Base-by-base conservation (phyloP, 2,888 invertebrate genomes). In the Acrobasis suavella region DNA sequence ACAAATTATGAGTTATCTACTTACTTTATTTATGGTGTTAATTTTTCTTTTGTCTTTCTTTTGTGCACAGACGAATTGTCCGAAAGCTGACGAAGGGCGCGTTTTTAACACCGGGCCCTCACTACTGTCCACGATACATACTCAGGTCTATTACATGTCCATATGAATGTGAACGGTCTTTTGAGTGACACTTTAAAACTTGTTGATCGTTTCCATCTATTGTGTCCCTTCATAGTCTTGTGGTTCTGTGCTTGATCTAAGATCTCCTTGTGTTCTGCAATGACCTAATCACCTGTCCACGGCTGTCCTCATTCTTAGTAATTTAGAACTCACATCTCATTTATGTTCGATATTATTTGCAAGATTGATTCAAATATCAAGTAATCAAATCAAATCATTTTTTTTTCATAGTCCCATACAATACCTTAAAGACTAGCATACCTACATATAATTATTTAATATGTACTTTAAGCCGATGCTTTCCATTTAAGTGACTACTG, bases 11-110 rank as follows among this genome's bases (percentile, higher is more conserved):
- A 32, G 0, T 32, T 32, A 32, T 32, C 2, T 39, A 9, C 46
- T 37, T 37, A 58, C 51, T 37, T 38, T 50, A 51, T 15, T 37
- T 60, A 38, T 39, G 12, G 16, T 52, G 62, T 50, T 50, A 54
- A 67, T 65, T 60, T 62, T 50, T 69, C 69, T 77, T 72, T 71
- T 71, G 69, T 70, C 66, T 73, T 77, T 82, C 85, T 75, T 87
- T 85, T 86, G 73, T 83, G 77, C 82, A 81, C 91, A 92, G 91
- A 90, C 85, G 87, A 88, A 73, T 82, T 89, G 81, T 84, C 80
- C 80, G 85, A 88, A 82, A 85, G 89, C 88, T 89, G 91, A 89
- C 83, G 76, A 81, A 82, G 72, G 72, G 75, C 72, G 68, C 76
- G 73, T 75, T 77, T 78, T 76, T 87, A 80, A 78, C 78, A 74